Conservation (phyloP, 2,113 vertebrate genomes). For the Epinephelus moara region DNA sequence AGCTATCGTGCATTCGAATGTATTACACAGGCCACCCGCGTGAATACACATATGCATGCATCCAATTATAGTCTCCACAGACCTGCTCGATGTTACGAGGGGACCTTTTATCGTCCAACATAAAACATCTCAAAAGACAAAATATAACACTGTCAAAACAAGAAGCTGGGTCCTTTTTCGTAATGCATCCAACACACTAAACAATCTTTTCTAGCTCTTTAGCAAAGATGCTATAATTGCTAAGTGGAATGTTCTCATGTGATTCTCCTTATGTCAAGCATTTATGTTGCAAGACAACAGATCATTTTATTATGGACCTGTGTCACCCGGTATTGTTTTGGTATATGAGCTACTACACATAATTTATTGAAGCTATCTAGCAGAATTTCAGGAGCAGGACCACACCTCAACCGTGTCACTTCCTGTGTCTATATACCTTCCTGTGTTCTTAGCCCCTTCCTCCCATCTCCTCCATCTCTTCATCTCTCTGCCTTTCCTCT, state of each 20-base stretch:
- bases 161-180: background rate
- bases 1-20: background rate
- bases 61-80: slow-evolving; percentile 16
- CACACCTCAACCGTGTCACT: too few species aligned
- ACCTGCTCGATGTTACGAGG: background rate
- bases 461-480: too few species aligned
- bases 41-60: background rate
- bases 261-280: background rate
- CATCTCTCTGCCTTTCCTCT: too few species aligned
- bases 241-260: background rate
- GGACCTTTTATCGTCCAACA: slow-evolving; percentile 12
- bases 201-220: background rate
- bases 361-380: background rate
- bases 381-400: too few species aligned
- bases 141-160: background rate
- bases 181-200: background rate
- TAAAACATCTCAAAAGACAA: slow-evolving; percentile 7
- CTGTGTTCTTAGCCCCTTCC: too few species aligned
- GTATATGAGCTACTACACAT: background rate
- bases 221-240: background rate
- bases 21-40: slow-evolving; percentile 8
- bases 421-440: too few species aligned
- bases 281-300: background rate
- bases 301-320: background rate
- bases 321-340: background rate